A percentile compares a stretch with the other conserved stretches of the same genome.
These are phyloP conservation scores for Monochamus alternatus DNA, from an alignment of 2,888 invertebrate species.

Conservation along the genomic window DNA sequence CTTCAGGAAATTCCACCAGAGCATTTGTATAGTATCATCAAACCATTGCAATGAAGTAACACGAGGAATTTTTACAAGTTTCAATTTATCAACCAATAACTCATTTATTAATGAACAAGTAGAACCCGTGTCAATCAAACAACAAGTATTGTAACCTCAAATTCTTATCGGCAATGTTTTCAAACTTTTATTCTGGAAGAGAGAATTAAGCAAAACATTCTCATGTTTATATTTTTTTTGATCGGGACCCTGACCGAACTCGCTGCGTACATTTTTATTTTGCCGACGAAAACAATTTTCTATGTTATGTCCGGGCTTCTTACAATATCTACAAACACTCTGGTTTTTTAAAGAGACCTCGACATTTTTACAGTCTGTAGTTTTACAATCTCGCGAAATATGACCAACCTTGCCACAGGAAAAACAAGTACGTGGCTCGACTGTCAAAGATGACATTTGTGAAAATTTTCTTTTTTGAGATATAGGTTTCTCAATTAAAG, in stretches of 20 bases:
- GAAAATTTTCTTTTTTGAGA: constrained; percentile 11
- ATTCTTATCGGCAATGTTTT: constrained; percentile 25
- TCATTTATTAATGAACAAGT: constrained; percentile 39
- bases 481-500: neutral
- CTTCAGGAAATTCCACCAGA: constrained; percentile 35
- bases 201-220: neutral
- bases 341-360: neutral
- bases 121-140: constrained; percentile 33
- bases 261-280: constrained; percentile 22
- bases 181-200: constrained; percentile 7
- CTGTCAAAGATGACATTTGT: neutral
- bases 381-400: constrained; percentile 12
- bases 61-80: constrained; percentile 24
- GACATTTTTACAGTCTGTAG: neutral
- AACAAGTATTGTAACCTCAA: constrained; percentile 33
- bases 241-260: neutral
- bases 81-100: constrained; percentile 34
- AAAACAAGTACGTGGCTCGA: constrained; percentile 5
- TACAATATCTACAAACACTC: constrained; percentile 29
- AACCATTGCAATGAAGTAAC: constrained; percentile 35
- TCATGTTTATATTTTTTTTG: constrained; percentile 12
- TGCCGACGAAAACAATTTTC: constrained; percentile 35
- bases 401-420: constrained; percentile 4
- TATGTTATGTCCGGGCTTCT: constrained; percentile 19
- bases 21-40: constrained; percentile 33